Evolutionary conservation across 2,113 vertebrate genomes (phyloP), one percentile per base, ranked within the genome.

Genomic region (Parus major): DNA sequence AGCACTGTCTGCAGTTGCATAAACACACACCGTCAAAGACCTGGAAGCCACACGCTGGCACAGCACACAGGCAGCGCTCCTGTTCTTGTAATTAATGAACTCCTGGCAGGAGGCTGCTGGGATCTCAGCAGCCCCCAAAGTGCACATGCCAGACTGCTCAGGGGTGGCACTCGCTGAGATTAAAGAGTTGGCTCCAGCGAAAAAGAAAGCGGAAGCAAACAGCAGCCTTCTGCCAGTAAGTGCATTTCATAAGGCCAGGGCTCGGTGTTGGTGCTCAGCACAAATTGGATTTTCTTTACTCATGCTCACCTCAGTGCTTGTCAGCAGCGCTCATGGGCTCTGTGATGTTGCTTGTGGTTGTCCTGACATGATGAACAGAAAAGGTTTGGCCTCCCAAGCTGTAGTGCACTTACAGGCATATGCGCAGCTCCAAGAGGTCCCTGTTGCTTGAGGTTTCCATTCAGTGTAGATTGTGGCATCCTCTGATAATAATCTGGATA

Each of bases 11-110:
- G 2, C 46, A 33, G 17, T 86, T 90, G 90, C 94, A 91, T 91
- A 95, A 97, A 92, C 92, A 83, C 60, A 76, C 47, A 17, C 93
- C 95, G 69, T 89, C 89, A 93, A 79, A 91, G 92, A 27, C 79
- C 83, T 91, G 90, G 75, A 77, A 86, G 47, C 60, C 50, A 28
- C 81, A 91, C 0, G 4, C 89, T 96, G 95, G 89, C 78, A 18
- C 78, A 61, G 56, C 7, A 0, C 77, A 56, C 85, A 52, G 93
- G 88, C 57, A 10, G 69, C 0, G 2, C 66, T 92, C 80, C 80
- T 78, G 89, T n/a, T 86, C 88, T 56, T 68, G 75, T 80, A 96
- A 95, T 94, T 97, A 96, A 96, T 73, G 86, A 95, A 59, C 15
- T 96, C 49, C 75, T 90, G 82, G 95, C 88, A 88, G 91, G 84